phyloP scores from a whole-genome alignment of 2,113 vertebrate species.

The Lepidothrix coronata region DNA sequence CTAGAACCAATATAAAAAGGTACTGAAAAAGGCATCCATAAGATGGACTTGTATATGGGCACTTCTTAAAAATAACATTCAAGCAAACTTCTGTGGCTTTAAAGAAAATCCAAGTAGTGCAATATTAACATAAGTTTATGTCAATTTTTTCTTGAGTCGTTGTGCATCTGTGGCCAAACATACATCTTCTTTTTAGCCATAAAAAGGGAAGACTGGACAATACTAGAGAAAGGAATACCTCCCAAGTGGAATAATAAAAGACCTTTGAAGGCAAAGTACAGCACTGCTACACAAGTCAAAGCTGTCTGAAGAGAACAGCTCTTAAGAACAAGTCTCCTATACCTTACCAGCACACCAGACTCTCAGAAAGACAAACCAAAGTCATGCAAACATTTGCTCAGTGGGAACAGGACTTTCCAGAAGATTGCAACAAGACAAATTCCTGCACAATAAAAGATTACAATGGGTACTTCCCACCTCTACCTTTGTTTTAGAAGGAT shows the following conservation, averaged over 20 bases:
- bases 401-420: background rate
- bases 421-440: background rate
- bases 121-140: background rate
- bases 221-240: background rate
- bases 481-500: background rate
- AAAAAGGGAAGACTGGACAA: background rate
- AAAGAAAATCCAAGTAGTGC: background rate
- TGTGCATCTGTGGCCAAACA: background rate
- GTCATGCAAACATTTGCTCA: background rate
- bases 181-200: fast-evolving
- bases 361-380: background rate
- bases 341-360: background rate
- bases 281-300: fast-evolving
- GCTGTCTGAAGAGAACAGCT: background rate
- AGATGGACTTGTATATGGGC: background rate
- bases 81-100: background rate
- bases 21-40: background rate
- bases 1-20: background rate
- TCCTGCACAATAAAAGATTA: background rate
- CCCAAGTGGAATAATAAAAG: background rate
- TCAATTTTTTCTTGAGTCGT: background rate
- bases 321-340: background rate
- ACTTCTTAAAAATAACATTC: background rate
- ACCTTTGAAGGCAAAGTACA: background rate
- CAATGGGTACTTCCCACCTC: background rate